These are phyloP conservation scores for Sturnira hondurensis DNA, from an alignment of 2,113 vertebrate genomes.

Conservation along the genomic window DNA sequence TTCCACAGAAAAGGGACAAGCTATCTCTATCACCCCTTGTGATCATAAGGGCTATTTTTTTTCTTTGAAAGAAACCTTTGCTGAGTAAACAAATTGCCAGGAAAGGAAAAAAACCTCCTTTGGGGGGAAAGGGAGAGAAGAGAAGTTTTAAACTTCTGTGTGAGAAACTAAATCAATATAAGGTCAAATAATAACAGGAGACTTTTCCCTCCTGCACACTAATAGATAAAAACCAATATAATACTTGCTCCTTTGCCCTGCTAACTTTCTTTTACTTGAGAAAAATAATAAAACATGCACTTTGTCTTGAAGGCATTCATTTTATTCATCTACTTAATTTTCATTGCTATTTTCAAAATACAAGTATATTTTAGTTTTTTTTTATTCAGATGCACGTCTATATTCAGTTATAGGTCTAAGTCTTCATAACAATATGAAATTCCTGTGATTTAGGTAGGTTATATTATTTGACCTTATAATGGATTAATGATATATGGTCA, in stretches of 20 bases:
- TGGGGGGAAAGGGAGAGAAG: background rate
- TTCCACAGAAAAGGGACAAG: background rate
- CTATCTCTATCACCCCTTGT: background rate
- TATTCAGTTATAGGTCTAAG: background rate
- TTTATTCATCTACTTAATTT: background rate
- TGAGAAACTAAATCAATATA: conserved; percentile 50
- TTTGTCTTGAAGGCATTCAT: background rate
- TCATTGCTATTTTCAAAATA: background rate
- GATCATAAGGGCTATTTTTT: background rate
- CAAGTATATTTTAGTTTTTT: background rate
- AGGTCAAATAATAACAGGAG: conserved; percentile 35
- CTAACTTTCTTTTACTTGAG: background rate
- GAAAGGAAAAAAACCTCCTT: background rate
- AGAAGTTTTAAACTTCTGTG: conserved; percentile 44
- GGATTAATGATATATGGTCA: background rate
- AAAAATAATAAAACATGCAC: background rate
- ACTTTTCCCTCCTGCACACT: conserved; percentile 10
- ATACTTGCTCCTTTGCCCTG: background rate
- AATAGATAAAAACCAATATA: conserved; percentile 7
- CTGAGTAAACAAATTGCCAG: conserved; percentile 17
- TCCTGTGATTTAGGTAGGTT: background rate
- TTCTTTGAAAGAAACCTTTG: conserved; percentile 24
- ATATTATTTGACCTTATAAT: background rate
- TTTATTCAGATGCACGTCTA: background rate
- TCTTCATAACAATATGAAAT: background rate